Evolutionary conservation across 2,888 invertebrate species (phyloP).

Genomic region (Rhagophthalmus giganteus): DNA sequence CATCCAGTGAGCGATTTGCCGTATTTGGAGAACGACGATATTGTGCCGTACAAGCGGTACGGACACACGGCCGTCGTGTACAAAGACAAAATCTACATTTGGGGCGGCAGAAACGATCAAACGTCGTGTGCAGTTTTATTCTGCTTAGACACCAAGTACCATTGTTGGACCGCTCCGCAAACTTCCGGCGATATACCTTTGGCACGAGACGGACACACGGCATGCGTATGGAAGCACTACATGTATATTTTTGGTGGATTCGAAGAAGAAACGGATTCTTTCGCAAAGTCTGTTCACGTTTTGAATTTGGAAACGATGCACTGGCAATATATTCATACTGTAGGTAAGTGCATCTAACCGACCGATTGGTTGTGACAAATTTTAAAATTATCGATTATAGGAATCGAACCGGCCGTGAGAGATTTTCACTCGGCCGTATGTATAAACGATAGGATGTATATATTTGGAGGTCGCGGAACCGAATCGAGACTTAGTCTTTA

Average conservation of each 20-base stretch:
- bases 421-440: conserved; percentile 89
- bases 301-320: conserved; percentile 72
- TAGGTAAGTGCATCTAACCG: conserved; percentile 61
- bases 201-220: conserved; percentile 89
- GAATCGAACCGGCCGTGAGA: conserved; percentile 60
- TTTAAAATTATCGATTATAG: no score
- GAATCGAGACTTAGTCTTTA: conserved; percentile 66
- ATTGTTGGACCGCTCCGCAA: conserved; percentile 68
- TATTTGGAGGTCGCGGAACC: conserved; percentile 84
- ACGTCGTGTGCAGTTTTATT: conserved; percentile 79
- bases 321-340: conserved; percentile 69
- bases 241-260: conserved; percentile 94
- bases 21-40: conserved; percentile 54
- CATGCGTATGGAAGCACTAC: conserved; percentile 74
- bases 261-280: conserved; percentile 80
- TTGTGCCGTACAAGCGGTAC: conserved; percentile 81
- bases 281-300: conserved; percentile 77
- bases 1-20: conserved; percentile 59
- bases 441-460: conserved; percentile 77
- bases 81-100: conserved; percentile 77
- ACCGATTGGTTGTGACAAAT: no score
- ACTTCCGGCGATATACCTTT: conserved; percentile 74
- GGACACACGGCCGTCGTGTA: conserved; percentile 90
- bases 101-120: conserved; percentile 91
- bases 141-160: conserved; percentile 75